Base-by-base conservation (phyloP, 2,113 vertebrate genomes). In the Irena cyanogastra region DNA sequence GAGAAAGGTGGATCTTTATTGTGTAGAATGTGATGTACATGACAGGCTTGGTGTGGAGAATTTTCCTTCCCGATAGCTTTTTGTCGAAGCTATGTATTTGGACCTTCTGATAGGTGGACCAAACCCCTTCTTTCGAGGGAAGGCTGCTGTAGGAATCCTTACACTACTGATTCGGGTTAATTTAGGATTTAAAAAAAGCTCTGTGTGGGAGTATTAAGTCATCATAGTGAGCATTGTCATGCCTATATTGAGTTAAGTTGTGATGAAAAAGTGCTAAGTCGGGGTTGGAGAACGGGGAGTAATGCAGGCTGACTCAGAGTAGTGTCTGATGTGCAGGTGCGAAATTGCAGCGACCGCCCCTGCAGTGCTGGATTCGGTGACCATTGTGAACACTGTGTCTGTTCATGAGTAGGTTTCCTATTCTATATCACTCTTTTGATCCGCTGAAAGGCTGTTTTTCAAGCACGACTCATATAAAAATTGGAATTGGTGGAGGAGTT, bases 1-100 rank as follows among this genome's bases (percentile, higher is more conserved):
- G 8, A 14, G 4, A 4, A 28, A 5, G 20, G 10, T 4, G 2
- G 26, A 4, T 31, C 6, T 23, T 15, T 24, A 8, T 11, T 26
- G 2, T 31, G 7, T 44, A 16, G 10, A 45, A 80, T 4, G 27
- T 37, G 10, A 21, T 31, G 3, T 47, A 30, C 26, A 4, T 30
- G 54, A 21, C 1, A 3, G 19, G 15, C 8, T 23, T 37, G 8
- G 4, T 45, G 26, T 37, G 14, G 4, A 23, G 8, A 30, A 11
- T 8, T 47, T 18, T 11, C 53, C 19, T 64, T 44, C 20, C 30
- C 5, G 10, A 23, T 5, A 11, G 5, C 5, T 31, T 44, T 64
- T 42, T 23, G 5, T 23, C 5, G 10, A 16, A 64, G 31, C 14
- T 44, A 3, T 44, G 20, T 44, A 4, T 23, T 44, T 65, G 41